These are phyloP conservation scores for Cistogaster globosa DNA, from an alignment of 2,888 invertebrate genomes.

Conservation along the genomic window DNA sequence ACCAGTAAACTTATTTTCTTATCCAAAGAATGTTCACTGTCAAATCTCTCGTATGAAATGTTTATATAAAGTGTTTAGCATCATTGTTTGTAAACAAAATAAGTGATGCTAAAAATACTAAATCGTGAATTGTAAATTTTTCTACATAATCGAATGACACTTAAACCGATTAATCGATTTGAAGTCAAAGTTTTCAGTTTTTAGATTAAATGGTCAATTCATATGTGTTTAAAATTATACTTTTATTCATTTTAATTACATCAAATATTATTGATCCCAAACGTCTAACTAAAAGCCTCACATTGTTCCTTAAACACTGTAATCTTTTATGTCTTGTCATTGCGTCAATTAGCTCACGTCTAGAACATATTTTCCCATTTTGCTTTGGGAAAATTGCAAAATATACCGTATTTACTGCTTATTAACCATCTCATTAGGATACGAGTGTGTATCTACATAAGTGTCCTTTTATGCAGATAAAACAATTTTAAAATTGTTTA, in stretches of 20 bases:
- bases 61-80: too few species aligned
- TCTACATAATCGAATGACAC: too few species aligned
- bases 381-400: neutral
- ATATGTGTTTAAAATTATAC: too few species aligned
- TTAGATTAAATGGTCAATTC: too few species aligned
- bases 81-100: too few species aligned
- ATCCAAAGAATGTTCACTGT: too few species aligned
- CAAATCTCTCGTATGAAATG: too few species aligned
- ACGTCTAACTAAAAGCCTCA: neutral
- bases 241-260: neutral
- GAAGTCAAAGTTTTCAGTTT: too few species aligned
- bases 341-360: conserved; percentile 41
- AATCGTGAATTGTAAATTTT: too few species aligned
- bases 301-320: conserved; percentile 11
- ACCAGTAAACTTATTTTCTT: too few species aligned
- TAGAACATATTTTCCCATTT: neutral
- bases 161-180: too few species aligned
- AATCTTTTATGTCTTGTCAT: conserved; percentile 23
- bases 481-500: conserved; percentile 23
- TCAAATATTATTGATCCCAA: neutral
- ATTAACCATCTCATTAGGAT: conserved; percentile 34
- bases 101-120: too few species aligned
- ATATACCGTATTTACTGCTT: conserved; percentile 28
- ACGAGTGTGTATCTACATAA: neutral
- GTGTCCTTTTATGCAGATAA: neutral